Evolutionary conservation across 2,797 vertebrate genomes (phyloP).

Genomic region (Pseudotriccus pelzelni): DNA sequence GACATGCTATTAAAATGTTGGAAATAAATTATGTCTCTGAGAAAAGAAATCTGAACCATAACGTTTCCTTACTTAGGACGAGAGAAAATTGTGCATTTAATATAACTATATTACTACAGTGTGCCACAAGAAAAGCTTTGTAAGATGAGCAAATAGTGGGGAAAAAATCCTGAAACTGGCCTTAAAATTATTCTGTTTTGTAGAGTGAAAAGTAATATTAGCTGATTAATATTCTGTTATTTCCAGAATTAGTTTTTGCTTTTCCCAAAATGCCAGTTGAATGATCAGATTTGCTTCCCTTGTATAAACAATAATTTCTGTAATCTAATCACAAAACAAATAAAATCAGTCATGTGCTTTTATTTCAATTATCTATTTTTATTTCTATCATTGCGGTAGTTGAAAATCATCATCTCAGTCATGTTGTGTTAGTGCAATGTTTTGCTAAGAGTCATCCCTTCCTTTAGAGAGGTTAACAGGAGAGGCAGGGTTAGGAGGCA

Average conservation of each 20-base stretch:
- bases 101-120: neutral
- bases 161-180: neutral
- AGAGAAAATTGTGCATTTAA: neutral
- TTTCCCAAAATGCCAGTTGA: neutral
- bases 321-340: neutral
- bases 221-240: neutral
- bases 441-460: neutral
- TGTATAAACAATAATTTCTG: neutral
- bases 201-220: neutral
- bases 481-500: neutral
- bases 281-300: neutral
- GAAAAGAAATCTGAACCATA: neutral
- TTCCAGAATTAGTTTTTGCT: neutral
- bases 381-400: neutral
- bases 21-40: neutral
- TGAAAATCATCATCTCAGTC: neutral
- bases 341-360: neutral
- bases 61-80: neutral
- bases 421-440: neutral
- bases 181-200: neutral
- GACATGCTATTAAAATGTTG: neutral
- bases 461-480: neutral
- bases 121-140: neutral
- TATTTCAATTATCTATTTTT: neutral
- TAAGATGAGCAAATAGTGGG: neutral